Evolutionary conservation across 2,888 invertebrate species (phyloP).

Genomic region (Conomelus anceps): DNA sequence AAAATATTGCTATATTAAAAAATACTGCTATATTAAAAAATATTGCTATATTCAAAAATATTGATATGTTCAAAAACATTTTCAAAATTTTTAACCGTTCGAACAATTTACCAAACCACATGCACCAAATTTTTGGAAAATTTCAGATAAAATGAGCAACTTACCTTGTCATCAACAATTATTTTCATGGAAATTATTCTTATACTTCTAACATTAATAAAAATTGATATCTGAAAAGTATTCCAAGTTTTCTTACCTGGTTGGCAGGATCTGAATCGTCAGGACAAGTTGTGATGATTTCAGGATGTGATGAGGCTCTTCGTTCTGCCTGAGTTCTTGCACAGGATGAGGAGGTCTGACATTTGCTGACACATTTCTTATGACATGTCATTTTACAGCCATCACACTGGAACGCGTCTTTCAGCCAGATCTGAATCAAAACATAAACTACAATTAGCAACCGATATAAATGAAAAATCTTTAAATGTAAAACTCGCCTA

Average conservation of each 20-base stretch:
- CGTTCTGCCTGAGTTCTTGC: constrained; percentile 26
- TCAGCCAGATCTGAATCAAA: constrained; percentile 79
- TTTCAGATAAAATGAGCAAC: neutral
- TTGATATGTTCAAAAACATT: too few species aligned
- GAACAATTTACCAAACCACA: neutral
- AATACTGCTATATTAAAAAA: too few species aligned
- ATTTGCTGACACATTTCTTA: constrained; percentile 89
- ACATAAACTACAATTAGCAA: neutral
- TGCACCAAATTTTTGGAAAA: neutral
- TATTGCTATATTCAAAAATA: too few species aligned
- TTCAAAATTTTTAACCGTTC: neutral
- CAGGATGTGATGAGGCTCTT: constrained; percentile 35
- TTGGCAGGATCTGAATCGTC: constrained; percentile 29
- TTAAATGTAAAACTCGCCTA: too few species aligned
- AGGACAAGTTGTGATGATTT: constrained; percentile 37
- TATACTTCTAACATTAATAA: neutral
- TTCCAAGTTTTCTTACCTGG: constrained; percentile 22
- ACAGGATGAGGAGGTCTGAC: constrained; percentile 53
- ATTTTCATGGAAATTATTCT: neutral
- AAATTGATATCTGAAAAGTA: neutral
- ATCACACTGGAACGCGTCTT: constrained; percentile 88
- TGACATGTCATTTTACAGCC: constrained; percentile 88
- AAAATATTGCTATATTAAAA: too few species aligned
- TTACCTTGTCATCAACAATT: neutral
- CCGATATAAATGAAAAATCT: too few species aligned